These are phyloP conservation scores for Alviniconcha marisindica DNA, from an alignment of 1,140 invertebrate genomes.

Conservation along the genomic window DNA sequence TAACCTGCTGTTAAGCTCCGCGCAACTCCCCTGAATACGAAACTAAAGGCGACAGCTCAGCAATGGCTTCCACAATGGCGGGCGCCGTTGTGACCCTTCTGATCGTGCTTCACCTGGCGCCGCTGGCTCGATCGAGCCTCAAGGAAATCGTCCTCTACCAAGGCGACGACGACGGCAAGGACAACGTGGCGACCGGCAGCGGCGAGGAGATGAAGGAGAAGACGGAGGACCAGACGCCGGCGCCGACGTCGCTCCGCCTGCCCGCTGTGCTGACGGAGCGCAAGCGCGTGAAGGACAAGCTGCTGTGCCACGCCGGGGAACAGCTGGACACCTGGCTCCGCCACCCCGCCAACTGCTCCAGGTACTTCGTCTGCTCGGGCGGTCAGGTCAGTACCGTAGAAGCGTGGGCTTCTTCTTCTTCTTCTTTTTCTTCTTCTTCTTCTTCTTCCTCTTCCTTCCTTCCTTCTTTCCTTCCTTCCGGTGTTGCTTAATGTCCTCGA, in stretches of 20 bases:
- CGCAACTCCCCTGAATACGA: too few species aligned
- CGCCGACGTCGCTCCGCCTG: neutral
- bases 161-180: neutral
- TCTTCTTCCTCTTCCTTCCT: neutral
- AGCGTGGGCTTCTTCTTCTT: neutral
- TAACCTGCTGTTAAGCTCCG: too few species aligned
- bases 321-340: constrained; percentile 22
- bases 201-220: neutral
- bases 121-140: neutral
- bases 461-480: too few species aligned
- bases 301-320: neutral
- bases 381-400: constrained; percentile 26
- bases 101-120: neutral
- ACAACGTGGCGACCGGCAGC: neutral
- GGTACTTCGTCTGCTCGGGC: constrained; percentile 34
- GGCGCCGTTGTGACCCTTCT: neutral
- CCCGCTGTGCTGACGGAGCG: too few species aligned
- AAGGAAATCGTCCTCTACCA: neutral
- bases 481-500: too few species aligned
- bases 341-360: constrained; percentile 35
- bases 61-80: neutral
- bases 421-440: neutral
- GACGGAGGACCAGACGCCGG: neutral
- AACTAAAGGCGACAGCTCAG: too few species aligned
- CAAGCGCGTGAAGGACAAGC: neutral